Evolutionary conservation across 2,797 vertebrate species (phyloP).

Genomic region (Danio tinwini): DNA sequence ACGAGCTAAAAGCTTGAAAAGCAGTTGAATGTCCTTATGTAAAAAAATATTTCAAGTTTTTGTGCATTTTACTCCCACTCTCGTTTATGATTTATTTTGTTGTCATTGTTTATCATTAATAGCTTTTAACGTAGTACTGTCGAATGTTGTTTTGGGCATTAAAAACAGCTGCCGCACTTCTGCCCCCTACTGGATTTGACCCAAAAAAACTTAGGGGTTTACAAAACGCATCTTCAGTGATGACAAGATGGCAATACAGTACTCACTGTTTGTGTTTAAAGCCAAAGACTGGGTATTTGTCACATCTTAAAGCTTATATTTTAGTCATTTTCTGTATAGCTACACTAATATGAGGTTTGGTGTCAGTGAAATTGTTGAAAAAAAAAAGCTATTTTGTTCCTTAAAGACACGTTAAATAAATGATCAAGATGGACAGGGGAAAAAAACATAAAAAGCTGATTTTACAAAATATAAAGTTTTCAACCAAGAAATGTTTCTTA

Average conservation of each 20-base stretch:
- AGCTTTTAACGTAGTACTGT: no score
- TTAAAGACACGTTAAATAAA: background rate
- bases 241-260: background rate
- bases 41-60: no score
- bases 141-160: no score
- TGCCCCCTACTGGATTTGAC: slow-evolving; percentile 6
- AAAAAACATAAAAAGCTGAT: background rate
- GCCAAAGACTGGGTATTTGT: no score
- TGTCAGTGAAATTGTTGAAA: no score
- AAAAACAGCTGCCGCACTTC: background rate
- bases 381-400: background rate
- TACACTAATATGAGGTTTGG: background rate
- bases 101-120: no score
- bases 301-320: background rate
- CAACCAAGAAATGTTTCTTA: background rate
- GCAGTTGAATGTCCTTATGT: no score
- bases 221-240: background rate
- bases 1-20: no score
- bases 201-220: background rate
- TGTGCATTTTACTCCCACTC: no score
- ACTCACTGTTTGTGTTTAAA: background rate
- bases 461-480: background rate
- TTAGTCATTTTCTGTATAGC: background rate
- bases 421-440: background rate
- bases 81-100: no score